These are phyloP conservation scores for Rhinella marina DNA, from an alignment of 2,797 vertebrate species.

Conservation along the genomic window DNA sequence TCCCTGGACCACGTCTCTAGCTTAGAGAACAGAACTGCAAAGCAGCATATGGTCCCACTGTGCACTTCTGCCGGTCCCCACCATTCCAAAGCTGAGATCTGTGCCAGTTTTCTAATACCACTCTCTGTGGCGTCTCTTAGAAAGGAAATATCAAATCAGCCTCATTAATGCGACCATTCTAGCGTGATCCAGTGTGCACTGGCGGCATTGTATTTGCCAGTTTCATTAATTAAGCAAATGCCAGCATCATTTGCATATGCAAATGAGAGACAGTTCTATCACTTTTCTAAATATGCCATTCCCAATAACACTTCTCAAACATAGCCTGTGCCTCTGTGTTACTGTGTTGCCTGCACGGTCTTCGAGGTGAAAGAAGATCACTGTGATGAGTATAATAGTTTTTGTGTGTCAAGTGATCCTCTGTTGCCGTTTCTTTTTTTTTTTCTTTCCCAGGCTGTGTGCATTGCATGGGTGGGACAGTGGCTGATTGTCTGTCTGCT, in stretches of 20 bases:
- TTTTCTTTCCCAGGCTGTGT: constrained; percentile 75
- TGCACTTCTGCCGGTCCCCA: constrained; percentile 29
- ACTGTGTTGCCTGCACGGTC: neutral
- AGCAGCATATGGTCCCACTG: constrained; percentile 11
- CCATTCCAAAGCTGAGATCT: neutral
- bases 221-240: constrained; percentile 63
- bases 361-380: constrained; percentile 55
- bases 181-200: constrained; percentile 51
- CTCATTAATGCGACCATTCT: constrained; percentile 58
- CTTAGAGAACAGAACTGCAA: neutral
- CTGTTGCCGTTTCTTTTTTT: constrained; percentile 74
- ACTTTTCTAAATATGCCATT: constrained; percentile 26
- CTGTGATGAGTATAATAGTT: constrained; percentile 60
- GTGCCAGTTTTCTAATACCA: constrained; percentile 42
- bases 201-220: constrained; percentile 55
- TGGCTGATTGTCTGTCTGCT: constrained; percentile 83
- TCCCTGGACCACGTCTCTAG: neutral
- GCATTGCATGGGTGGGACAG: constrained; percentile 80
- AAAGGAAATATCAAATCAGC: constrained; percentile 60
- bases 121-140: constrained; percentile 26
- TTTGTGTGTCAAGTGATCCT: constrained; percentile 71
- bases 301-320: constrained; percentile 12
- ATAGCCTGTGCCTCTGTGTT: neutral
- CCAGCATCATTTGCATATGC: constrained; percentile 56
- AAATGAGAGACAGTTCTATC: constrained; percentile 33